These are phyloP conservation scores for Echiichthys vipera DNA, from an alignment of 2,797 vertebrate genomes.

Conservation along the genomic window DNA sequence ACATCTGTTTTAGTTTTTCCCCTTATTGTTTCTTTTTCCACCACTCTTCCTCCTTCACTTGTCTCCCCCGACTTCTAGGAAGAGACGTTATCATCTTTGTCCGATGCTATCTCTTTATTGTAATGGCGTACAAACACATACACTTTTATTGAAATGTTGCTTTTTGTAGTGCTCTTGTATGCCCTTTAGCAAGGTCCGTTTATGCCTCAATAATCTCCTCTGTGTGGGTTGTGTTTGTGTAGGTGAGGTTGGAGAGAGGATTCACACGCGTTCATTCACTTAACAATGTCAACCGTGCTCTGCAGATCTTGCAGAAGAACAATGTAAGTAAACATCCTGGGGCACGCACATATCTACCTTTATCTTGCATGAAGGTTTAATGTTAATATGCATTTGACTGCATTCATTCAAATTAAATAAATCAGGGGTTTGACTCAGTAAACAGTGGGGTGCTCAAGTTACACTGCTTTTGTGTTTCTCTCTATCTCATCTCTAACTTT, in stretches of 20 bases:
- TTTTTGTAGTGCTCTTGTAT: slow-evolving; percentile 12
- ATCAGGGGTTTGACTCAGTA: not conserved
- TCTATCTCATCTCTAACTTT: not conserved
- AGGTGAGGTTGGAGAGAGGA: slow-evolving; percentile 95
- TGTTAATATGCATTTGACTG: not conserved
- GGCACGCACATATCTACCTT: slow-evolving; percentile 3
- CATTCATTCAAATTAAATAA: slow-evolving; percentile 25
- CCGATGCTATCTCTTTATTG: slow-evolving; percentile 35
- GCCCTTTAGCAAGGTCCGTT: slow-evolving; percentile 45
- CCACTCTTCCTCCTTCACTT: not conserved
- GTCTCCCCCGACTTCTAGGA: not conserved
- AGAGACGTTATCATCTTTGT: slow-evolving; percentile 35
- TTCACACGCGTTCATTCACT: slow-evolving; percentile 96
- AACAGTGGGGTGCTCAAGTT: not conserved
- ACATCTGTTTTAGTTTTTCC: not conserved
- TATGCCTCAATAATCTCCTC: slow-evolving; percentile 31
- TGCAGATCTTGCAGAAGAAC: slow-evolving; percentile 95
- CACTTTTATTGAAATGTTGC: slow-evolving; percentile 47
- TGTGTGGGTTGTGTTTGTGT: slow-evolving; percentile 54
- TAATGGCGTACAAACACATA: slow-evolving; percentile 18
- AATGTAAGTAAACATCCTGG: slow-evolving; percentile 88
- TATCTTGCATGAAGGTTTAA: not conserved
- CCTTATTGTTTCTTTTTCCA: not conserved
- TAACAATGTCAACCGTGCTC: slow-evolving; percentile 98
- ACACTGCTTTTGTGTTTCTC: not conserved